phyloP scores from a whole-genome alignment of 2,797 vertebrate genomes.

The Myotis findleyi region DNA sequence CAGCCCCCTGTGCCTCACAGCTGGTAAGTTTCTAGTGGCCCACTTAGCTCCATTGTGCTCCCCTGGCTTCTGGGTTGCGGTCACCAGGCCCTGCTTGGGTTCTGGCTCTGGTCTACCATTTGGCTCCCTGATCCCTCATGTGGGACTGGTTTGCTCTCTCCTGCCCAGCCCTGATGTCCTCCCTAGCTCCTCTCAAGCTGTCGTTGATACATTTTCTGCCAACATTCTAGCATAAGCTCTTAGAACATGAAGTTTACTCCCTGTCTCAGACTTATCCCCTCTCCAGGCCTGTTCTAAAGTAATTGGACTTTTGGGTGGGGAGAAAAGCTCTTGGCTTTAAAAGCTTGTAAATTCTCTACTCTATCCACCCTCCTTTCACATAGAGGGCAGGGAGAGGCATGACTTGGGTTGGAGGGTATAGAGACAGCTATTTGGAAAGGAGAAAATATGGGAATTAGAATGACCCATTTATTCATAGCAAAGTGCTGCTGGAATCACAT shows the following conservation, averaged over 20 bases:
- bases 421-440: background rate
- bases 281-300: background rate
- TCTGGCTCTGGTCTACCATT: background rate
- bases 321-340: background rate
- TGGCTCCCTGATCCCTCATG: background rate
- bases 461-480: background rate
- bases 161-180: background rate
- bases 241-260: background rate
- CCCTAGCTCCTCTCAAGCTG: background rate
- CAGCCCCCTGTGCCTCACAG: background rate
- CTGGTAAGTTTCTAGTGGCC: background rate
- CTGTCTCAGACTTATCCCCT: background rate
- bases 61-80: background rate
- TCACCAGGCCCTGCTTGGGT: background rate
- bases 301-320: background rate
- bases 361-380: background rate
- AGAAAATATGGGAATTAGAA: background rate
- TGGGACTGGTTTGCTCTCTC: slow-evolving; percentile 1
- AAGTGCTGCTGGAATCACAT: background rate
- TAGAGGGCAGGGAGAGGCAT: background rate
- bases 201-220: accelerated
- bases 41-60: background rate
- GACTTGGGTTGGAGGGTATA: background rate
- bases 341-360: background rate
- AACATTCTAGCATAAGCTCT: background rate